Evolutionary conservation across 2,888 invertebrate species (phyloP).

Genomic region (Amphimallon solstitiale): DNA sequence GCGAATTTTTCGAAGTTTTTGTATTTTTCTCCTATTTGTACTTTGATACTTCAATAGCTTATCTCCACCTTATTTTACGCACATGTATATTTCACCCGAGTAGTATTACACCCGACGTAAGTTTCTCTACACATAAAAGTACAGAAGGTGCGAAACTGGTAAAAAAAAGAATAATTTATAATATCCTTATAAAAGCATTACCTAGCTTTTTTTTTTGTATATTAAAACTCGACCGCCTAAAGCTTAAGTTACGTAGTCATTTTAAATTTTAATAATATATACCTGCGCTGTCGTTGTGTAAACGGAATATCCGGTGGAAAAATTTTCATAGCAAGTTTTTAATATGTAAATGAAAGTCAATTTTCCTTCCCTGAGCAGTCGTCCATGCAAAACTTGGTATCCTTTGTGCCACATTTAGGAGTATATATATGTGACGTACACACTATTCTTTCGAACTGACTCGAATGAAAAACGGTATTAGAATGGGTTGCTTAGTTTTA

Average conservation of each 20-base stretch:
- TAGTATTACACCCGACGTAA: too few species aligned
- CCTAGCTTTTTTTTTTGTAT: neutral
- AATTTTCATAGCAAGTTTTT: neutral
- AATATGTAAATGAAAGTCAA: slow-evolving; percentile 4
- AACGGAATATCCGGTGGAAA: neutral
- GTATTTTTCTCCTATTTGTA: too few species aligned
- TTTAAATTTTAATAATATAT: slow-evolving; percentile 3
- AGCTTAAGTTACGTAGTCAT: neutral
- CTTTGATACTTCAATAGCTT: too few species aligned
- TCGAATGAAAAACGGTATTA: neutral
- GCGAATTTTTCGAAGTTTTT: too few species aligned
- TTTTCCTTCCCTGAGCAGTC: neutral
- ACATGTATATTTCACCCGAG: too few species aligned
- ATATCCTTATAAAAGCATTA: neutral
- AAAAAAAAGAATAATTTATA: neutral
- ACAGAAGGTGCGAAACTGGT: neutral
- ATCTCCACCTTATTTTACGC: too few species aligned
- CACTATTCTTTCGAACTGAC: neutral
- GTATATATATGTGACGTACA: neutral
- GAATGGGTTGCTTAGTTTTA: slow-evolving; percentile 2
- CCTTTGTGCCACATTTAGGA: neutral
- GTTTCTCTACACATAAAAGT: neutral
- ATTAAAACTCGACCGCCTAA: slow-evolving; percentile 2
- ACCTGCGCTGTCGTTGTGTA: neutral
- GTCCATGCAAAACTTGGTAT: too few species aligned